A percentile compares a stretch with the other conserved stretches of the same genome.
Conservation (phyloP, 2,888 invertebrate species). For the Drosophila eohydei region DNA sequence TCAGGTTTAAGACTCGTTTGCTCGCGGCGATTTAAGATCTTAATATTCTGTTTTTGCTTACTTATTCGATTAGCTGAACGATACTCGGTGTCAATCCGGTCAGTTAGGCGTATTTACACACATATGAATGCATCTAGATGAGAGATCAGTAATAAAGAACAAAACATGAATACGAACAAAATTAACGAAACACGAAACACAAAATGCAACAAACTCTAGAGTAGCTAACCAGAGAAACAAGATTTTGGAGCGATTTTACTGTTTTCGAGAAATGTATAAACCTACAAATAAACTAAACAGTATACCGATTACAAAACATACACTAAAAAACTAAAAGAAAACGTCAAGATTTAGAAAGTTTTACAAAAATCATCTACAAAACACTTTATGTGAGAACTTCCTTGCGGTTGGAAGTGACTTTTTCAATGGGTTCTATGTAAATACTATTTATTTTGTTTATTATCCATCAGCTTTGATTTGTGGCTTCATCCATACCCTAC, state of each 20-base stretch:
- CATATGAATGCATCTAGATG: constrained; percentile 11
- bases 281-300: constrained; percentile 32
- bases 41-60: background rate
- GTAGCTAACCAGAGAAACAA: constrained; percentile 66
- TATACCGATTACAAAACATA: constrained; percentile 6
- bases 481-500: constrained; percentile 31
- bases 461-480: background rate
- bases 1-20: constrained; percentile 13
- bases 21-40: background rate
- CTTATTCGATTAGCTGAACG: constrained; percentile 50
- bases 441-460: constrained; percentile 30
- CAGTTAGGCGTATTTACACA: constrained; percentile 27
- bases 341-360: constrained; percentile 70
- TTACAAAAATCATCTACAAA: constrained; percentile 62
- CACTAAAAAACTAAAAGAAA: constrained; percentile 27
- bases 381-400: constrained; percentile 8
- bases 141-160: constrained; percentile 19
- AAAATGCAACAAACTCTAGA: constrained; percentile 64
- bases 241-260: constrained; percentile 83
- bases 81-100: constrained; percentile 59
- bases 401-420: constrained; percentile 19
- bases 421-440: constrained; percentile 37
- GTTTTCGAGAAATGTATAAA: constrained; percentile 77
- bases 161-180: constrained; percentile 5
- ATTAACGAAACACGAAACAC: constrained; percentile 16